Evolutionary conservation across 1,140 invertebrate genomes (phyloP).

Genomic region (Littorina saxatilis): DNA sequence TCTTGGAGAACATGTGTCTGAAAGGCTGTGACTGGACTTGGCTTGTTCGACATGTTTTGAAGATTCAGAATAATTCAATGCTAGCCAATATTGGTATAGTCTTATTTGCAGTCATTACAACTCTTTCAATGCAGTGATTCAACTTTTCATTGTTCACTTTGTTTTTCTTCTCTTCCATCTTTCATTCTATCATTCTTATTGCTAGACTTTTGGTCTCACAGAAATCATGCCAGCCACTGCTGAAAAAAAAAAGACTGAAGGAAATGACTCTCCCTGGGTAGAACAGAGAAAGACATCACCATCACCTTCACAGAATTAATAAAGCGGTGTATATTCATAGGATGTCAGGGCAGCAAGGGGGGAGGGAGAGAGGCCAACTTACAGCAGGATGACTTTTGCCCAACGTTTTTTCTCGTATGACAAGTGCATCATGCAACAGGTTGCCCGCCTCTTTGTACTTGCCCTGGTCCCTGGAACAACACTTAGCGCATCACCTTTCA

Average conservation of each 20-base stretch:
- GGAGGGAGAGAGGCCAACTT: slow-evolving; percentile 66
- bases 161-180: too few relatives aligned
- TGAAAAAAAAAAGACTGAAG: slow-evolving; percentile 8
- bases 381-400: slow-evolving; percentile 99
- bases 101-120: too few relatives aligned
- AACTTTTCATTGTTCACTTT: too few relatives aligned
- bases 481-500: neutral
- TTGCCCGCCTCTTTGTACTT: slow-evolving; percentile 99
- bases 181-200: too few relatives aligned
- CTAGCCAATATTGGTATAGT: too few relatives aligned
- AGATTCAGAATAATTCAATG: too few relatives aligned
- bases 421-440: slow-evolving; percentile 96
- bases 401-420: slow-evolving; percentile 97
- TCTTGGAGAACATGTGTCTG: too few relatives aligned
- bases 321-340: neutral
- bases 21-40: too few relatives aligned
- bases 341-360: neutral
- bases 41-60: too few relatives aligned
- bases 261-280: neutral
- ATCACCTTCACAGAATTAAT: slow-evolving; percentile 2
- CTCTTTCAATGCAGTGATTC: too few relatives aligned
- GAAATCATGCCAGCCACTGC: neutral
- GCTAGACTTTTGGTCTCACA: neutral
- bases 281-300: neutral
- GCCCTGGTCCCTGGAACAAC: slow-evolving; percentile 85